Evolutionary conservation across 2,113 vertebrate genomes (phyloP).

Genomic region (Carettochelys insculpta): DNA sequence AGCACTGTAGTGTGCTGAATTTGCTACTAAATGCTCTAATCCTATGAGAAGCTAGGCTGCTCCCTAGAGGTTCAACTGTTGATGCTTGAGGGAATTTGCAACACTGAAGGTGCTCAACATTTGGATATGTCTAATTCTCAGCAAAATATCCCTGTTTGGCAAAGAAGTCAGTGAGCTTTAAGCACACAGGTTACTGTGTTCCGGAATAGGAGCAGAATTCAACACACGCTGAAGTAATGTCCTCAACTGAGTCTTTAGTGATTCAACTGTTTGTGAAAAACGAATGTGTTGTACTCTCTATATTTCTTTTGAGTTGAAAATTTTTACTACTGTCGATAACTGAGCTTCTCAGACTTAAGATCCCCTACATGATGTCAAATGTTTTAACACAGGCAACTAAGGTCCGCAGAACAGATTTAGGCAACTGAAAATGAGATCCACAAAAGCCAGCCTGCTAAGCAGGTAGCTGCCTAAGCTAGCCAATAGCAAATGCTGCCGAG

Average conservation of each 20-base stretch:
- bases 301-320: neutral
- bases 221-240: neutral
- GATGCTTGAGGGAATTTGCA: no score
- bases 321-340: neutral
- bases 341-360: neutral
- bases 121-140: neutral
- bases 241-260: neutral
- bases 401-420: no score
- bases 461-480: neutral
- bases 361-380: rapidly evolving
- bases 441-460: neutral
- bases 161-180: neutral
- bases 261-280: neutral
- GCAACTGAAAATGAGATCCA: neutral
- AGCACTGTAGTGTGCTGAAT: neutral
- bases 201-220: neutral
- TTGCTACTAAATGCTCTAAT: neutral
- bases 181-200: neutral
- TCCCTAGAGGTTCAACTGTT: neutral
- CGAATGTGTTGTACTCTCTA: neutral
- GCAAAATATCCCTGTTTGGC: neutral
- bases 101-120: neutral
- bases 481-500: neutral
- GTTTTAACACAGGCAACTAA: neutral
- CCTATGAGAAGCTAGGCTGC: neutral